Base-by-base conservation (phyloP, 1,140 invertebrate species). In the Macrotrachela quadricornifera region DNA sequence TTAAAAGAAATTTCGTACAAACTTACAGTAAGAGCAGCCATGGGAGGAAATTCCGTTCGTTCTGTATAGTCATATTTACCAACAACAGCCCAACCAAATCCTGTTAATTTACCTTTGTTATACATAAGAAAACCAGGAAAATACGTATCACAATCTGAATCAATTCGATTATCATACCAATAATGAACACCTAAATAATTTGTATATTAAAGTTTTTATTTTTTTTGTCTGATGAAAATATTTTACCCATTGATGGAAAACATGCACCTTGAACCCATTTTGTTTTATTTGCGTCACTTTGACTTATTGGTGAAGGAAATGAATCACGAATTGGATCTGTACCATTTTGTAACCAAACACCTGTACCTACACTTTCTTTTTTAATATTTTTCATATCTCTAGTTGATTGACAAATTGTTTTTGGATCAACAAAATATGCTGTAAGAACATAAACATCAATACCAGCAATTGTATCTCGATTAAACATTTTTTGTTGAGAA, bases 161-260 rank as follows among this genome's bases (percentile, higher is more conserved):
- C 57, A 2, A 30, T 4, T 30, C 21, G 21, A 30, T 30, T 30
- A 39, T 64, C 43, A 45, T 60, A 66, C 63, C 65, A 68, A 47
- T 64, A 67, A 41, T 63, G 60, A 16, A 55, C 46, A 17, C 62
- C 60, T 62, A 18, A 9, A 48, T 41, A 41, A 36, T 44, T 44
- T 9, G 9, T 44, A 18, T 44, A 16, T 4, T 30, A 30, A 30
- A 30, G 2, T 44, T 16, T 18, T 18, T 4, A 9, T 44, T 16
- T 15, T 44, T 15, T 18, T 44, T 15, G 2, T 17, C 47, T 42
- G 41, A 15, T 15, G 13, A 17, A 41, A n/a, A n/a, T n/a, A n/a
- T n/a, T 37, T 50, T 56, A 68, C 66, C 67, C 64, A 69, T 69
- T 1, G 59, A 56, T 15, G 45, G 21, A 52, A 67, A 65, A 52